phyloP scores from a whole-genome alignment of 2,888 invertebrate species.

The Cetonia aurata region DNA sequence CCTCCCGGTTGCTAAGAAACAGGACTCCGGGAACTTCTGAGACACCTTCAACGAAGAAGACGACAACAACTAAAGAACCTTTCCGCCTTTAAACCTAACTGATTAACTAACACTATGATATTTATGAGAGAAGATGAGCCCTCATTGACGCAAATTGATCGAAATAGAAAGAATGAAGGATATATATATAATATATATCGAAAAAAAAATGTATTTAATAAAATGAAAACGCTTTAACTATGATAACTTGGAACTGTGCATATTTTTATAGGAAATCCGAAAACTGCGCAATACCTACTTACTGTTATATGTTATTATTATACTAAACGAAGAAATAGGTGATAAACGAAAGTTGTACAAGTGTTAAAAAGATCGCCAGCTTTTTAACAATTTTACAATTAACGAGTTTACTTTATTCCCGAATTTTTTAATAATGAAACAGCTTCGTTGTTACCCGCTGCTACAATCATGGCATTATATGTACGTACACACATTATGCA shows the following conservation, averaged over 20 bases:
- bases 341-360: constrained; percentile 7
- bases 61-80: constrained; percentile 75
- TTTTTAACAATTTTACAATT: constrained; percentile 28
- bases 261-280: constrained; percentile 60
- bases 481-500: constrained; percentile 7
- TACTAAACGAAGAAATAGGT: constrained; percentile 9
- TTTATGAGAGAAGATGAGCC: constrained; percentile 9
- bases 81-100: constrained; percentile 74
- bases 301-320: not conserved
- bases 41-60: constrained; percentile 63
- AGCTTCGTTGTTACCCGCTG: constrained; percentile 30
- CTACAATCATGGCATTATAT: constrained; percentile 15
- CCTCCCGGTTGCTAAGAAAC: constrained; percentile 74
- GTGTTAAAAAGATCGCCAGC: constrained; percentile 29
- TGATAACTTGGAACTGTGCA: constrained; percentile 58
- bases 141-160: constrained; percentile 60
- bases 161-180: constrained; percentile 38
- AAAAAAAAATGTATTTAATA: constrained; percentile 17
- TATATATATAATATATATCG: not conserved
- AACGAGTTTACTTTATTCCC: constrained; percentile 12
- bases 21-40: constrained; percentile 78
- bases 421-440: constrained; percentile 19
- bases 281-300: constrained; percentile 9
- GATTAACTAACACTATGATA: constrained; percentile 26
- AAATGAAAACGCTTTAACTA: constrained; percentile 53